Evolutionary conservation across 2,888 invertebrate genomes (phyloP).

Genomic region (Amblyjoppa proteus): DNA sequence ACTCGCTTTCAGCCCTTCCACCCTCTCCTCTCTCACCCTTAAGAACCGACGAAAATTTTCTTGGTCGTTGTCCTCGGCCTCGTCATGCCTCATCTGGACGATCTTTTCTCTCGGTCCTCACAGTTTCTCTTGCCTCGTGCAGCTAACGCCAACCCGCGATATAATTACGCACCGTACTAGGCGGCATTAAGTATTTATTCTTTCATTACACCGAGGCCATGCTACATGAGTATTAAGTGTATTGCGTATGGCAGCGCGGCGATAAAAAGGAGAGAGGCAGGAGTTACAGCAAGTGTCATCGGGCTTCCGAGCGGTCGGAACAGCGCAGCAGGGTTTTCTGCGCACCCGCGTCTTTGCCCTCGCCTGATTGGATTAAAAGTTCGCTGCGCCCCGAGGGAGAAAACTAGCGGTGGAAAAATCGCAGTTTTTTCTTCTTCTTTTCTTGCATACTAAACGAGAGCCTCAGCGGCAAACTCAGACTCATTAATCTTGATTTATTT

Average conservation of each 20-base stretch:
- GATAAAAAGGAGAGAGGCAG: conserved; percentile 58
- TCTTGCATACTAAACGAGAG: conserved; percentile 34
- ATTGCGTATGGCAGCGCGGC: conserved; percentile 6
- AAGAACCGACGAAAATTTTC: conserved; percentile 35
- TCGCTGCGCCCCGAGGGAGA: conserved; percentile 42
- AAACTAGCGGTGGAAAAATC: conserved; percentile 29
- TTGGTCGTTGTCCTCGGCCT: conserved; percentile 22
- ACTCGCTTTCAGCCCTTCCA: conserved; percentile 68
- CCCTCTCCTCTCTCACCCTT: conserved; percentile 41
- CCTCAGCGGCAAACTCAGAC: conserved; percentile 32
- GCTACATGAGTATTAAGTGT: conserved; percentile 25
- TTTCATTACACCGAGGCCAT: conserved; percentile 77
- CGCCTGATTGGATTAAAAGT: conserved; percentile 62
- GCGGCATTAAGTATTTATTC: conserved; percentile 80
- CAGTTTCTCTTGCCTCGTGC: conserved; percentile 29
- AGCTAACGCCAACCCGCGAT: conserved; percentile 67
- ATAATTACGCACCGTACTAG: conserved; percentile 76
- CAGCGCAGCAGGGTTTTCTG: conserved; percentile 28
- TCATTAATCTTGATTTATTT: conserved; percentile 55
- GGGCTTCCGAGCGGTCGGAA: conserved; percentile 45
- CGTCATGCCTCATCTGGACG: conserved; percentile 56
- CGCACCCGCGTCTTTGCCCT: conserved; percentile 22
- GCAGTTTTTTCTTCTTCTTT: conserved; percentile 42
- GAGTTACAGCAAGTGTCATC: conserved; percentile 70
- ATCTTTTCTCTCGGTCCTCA: conserved; percentile 16